Evolutionary conservation across 1,140 invertebrate genomes (phyloP).

Genomic region (Armadillidium nasatum): DNA sequence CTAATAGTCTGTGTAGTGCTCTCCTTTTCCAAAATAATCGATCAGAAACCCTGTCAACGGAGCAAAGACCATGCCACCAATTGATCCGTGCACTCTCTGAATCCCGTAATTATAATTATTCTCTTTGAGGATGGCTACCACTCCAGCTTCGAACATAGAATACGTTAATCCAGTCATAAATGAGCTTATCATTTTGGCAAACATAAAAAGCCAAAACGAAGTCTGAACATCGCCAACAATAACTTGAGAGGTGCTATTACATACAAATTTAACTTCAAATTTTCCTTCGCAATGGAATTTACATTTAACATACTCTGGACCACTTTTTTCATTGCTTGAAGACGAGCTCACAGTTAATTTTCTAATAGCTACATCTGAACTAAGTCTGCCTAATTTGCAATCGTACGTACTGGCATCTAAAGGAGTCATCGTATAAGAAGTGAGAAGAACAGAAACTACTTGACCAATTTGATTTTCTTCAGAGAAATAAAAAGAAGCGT

Average conservation of each 20-base stretch:
- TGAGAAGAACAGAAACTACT: neutral
- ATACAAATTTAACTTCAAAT: slow-evolving; percentile 28
- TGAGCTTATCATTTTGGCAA: slow-evolving; percentile 27
- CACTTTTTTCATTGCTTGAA: neutral
- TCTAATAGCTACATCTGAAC: neutral
- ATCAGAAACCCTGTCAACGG: slow-evolving; percentile 38
- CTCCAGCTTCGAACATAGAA: slow-evolving; percentile 28
- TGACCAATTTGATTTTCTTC: neutral
- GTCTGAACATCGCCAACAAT: slow-evolving; percentile 28
- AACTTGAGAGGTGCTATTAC: slow-evolving; percentile 14
- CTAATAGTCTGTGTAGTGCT: slow-evolving; percentile 35
- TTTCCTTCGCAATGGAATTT: slow-evolving; percentile 37
- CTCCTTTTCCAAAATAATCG: slow-evolving; percentile 36
- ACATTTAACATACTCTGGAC: slow-evolving; percentile 23
- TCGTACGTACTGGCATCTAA: neutral
- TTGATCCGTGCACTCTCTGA: slow-evolving; percentile 40
- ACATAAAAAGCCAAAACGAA: slow-evolving; percentile 39
- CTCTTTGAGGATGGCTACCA: slow-evolving; percentile 37
- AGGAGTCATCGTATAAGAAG: neutral
- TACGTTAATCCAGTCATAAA: slow-evolving; percentile 39
- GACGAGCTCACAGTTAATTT: neutral
- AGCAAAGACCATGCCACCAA: slow-evolving; percentile 41
- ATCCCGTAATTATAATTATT: slow-evolving; percentile 40
- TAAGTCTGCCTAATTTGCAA: neutral
- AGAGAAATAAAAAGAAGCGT: neutral